Conservation (phyloP, 2,113 vertebrate species). For the Rousettus leschenaultii region DNA sequence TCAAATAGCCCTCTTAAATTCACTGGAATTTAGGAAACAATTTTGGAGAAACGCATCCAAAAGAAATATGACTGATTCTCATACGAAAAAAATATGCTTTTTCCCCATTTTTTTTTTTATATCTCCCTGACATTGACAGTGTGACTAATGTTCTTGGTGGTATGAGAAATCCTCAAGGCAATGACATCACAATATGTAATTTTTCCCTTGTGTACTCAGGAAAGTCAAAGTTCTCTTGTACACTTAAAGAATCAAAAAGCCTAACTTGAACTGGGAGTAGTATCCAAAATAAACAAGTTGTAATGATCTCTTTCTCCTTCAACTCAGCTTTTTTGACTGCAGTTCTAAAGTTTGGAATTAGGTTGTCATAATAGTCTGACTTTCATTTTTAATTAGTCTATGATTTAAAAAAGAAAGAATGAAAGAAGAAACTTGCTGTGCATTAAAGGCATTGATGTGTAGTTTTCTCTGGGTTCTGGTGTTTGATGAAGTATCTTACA, state of each 20-base stretch:
- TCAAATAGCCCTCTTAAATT: constrained; percentile 18
- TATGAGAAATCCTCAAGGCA: constrained; percentile 78
- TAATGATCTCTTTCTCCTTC: constrained; percentile 62
- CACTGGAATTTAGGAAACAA: constrained; percentile 18
- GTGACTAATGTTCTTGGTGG: constrained; percentile 79
- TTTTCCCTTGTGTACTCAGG: constrained; percentile 77
- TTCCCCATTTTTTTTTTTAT: constrained; percentile 58
- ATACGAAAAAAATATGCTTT: constrained; percentile 45
- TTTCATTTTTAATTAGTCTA: constrained; percentile 71
- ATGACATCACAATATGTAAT: constrained; percentile 82
- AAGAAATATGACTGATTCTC: constrained; percentile 63
- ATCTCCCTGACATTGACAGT: constrained; percentile 70
- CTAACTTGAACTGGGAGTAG: constrained; percentile 73
- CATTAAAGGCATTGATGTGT: constrained; percentile 66
- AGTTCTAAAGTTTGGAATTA: constrained; percentile 75
- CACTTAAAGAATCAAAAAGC: constrained; percentile 79
- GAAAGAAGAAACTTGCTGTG: constrained; percentile 23
- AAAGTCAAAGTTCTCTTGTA: constrained; percentile 79
- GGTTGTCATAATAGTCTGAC: constrained; percentile 71
- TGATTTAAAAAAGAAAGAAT: constrained; percentile 47
- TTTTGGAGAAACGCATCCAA: constrained; percentile 40
- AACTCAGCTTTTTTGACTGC: not conserved
- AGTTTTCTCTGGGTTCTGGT: constrained; percentile 62
- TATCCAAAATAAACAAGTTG: constrained; percentile 80
- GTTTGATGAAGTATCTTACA: constrained; percentile 76